These are phyloP conservation scores for Drosophila malerkotliana DNA, from an alignment of 1,140 invertebrate genomes.

Conservation along the genomic window DNA sequence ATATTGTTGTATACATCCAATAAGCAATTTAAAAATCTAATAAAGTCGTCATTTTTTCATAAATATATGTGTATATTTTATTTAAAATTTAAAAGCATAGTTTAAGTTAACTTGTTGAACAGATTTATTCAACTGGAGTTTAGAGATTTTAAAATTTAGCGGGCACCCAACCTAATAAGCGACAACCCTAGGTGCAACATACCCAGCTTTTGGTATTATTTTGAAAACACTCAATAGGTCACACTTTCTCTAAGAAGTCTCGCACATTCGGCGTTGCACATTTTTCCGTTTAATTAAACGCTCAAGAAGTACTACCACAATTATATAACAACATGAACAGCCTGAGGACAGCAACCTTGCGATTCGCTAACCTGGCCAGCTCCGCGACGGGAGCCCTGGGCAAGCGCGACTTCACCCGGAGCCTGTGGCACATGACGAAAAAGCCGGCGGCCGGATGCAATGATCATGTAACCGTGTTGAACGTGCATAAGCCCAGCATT, in stretches of 20 bases:
- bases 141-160: neutral
- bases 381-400: slow-evolving; percentile 84
- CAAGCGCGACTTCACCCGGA: slow-evolving; percentile 87
- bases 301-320: slow-evolving; percentile 11
- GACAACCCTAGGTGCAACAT: neutral
- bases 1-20: slow-evolving; percentile 70
- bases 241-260: slow-evolving; percentile 4
- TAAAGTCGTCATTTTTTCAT: slow-evolving; percentile 74
- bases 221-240: neutral
- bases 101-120: too few relatives aligned
- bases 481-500: slow-evolving; percentile 83
- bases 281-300: slow-evolving; percentile 37
- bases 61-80: neutral
- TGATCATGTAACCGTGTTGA: slow-evolving; percentile 60
- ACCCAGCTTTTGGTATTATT: neutral
- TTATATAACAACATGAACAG: slow-evolving; percentile 88
- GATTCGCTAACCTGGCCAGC: slow-evolving; percentile 85
- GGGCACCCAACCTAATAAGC: neutral
- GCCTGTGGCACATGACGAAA: slow-evolving; percentile 88
- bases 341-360: slow-evolving; percentile 86
- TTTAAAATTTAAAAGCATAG: too few relatives aligned
- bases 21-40: slow-evolving; percentile 71
- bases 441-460: slow-evolving; percentile 54
- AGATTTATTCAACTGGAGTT: neutral
- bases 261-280: slow-evolving; percentile 41